Base-by-base conservation (phyloP, 2,888 invertebrate genomes). In the Monochamus alternatus region DNA sequence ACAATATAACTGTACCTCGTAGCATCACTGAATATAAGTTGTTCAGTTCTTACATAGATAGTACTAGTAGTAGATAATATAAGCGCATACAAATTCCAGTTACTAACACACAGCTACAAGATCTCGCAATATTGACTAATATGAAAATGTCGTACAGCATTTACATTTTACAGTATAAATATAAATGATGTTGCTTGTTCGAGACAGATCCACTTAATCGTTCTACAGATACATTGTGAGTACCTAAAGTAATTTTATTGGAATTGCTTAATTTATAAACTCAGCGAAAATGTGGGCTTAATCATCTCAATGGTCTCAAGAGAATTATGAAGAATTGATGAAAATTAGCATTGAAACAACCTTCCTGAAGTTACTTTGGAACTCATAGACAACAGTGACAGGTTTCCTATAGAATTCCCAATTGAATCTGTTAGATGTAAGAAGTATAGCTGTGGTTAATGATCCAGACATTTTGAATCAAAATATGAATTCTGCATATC, bases 401-500 rank as follows among this genome's bases (percentile, higher is more conserved):
- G 81, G 44, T 90, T 90, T 75, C 87, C 88, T 5, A 80, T 88
- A n/a, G 80, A 86, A n/a, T 90, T 90, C 80, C 89, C 90, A 22
- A 84, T 89, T 32, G 86, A 86, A 66, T 85, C 87, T 3, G 83
- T 86, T 10, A 85, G 87, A 73, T 88, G 87, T 70, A 85, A 85
- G 80, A n/a, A 78, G 66, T 9, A 76, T 86, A 62, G 81, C 83
- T 77, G 72, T 75, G 58, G 43, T 72, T 10, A 76, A 84, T 5
- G 44, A 69, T 5, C 58, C 78, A 62, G 75, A 81, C 30, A 79
- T 79, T 66, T 78, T 87, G 32, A 82, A 84, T 72, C 88, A 86
- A 77, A 91, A 91, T 79, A 90, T 91, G 51, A 88, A 89, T 1
- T 93, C 93, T 0, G 92, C 3, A 92, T 94, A 94, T 86, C 94